Evolutionary conservation across 23 tunicate genomes (phyloP), one percentile per base, ranked within the genome.

Genomic region (Phallusia fumigata): DNA sequence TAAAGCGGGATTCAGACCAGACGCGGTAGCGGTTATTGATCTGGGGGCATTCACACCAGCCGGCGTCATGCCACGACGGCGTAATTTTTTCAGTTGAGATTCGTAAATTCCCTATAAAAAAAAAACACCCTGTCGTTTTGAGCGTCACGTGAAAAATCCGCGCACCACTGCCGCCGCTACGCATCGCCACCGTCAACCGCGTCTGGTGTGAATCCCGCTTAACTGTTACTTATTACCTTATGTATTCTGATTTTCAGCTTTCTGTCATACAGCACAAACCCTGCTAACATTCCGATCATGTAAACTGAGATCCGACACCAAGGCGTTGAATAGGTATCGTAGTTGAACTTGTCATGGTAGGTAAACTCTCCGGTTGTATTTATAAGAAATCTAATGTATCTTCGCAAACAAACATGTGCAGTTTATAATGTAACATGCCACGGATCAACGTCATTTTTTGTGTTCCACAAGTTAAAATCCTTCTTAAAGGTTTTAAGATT

Each of bases 211-310:
- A n/a, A n/a, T n/a, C n/a, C n/a, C n/a, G n/a, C n/a, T n/a, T n/a
- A n/a, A n/a, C n/a, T n/a, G n/a, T n/a, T n/a, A 13, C 28, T 8
- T 58, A 21, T 21, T 36, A 84, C 93, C 76, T 89, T 89, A 31
- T 78, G 77, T 87, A 90, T 82, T 83, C 32, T 83, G 21, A 87
- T 64, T 79, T 83, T 83, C 0, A 80, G 77, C 35, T 87, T 91
- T 24, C 33, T 51, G 2, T 36, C 85, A 64, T 30, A 87, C 21
- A 91, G 65, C 10, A 91, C 51, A 65, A 76, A 86, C 33, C 96
- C 96, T 5, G 96, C 83, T 2, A 84, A 19, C 96, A 91, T 91
- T 74, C 96, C 96, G 0, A 91, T 84, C 82, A 87, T 64, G 73
- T 87, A 91, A 79, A 81, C 91, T 26, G 78, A 77, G 21, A 91